Evolutionary conservation across 2,888 invertebrate genomes (phyloP).

Genomic region (Leptogaster cylindrica): DNA sequence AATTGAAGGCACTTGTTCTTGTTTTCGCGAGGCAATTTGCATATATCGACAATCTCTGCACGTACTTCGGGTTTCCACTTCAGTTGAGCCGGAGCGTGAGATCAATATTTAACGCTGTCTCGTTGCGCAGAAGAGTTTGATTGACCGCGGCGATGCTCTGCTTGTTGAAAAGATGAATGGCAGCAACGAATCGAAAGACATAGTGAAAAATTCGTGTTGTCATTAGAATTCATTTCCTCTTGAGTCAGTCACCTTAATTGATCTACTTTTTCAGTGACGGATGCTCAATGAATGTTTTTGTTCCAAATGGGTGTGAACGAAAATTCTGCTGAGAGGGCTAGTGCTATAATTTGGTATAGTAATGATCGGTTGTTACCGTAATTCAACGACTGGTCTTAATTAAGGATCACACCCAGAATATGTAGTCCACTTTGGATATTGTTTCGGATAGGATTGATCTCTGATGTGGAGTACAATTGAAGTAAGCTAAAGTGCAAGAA

Average conservation of each 20-base stretch:
- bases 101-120: conserved; percentile 37
- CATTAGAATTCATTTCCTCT: conserved; percentile 25
- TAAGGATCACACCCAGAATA: conserved; percentile 34
- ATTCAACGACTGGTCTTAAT: conserved; percentile 43
- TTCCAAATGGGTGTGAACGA: no score
- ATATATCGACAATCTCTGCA: conserved; percentile 39
- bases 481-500: background rate
- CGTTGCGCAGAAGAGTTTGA: conserved; percentile 24
- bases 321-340: background rate
- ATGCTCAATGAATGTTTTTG: background rate
- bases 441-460: background rate
- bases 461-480: conserved; percentile 7
- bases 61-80: conserved; percentile 3
- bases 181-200: background rate
- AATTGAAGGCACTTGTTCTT: conserved; percentile 45
- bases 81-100: conserved; percentile 38
- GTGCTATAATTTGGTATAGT: conserved; percentile 35
- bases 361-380: conserved; percentile 43
- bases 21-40: conserved; percentile 44
- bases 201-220: conserved; percentile 6
- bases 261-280: conserved; percentile 19
- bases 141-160: background rate
- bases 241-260: conserved; percentile 24
- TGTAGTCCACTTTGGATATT: background rate
- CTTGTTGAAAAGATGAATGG: background rate